Conservation (phyloP, 2,888 invertebrate genomes). For the Ectobius pallidus region DNA sequence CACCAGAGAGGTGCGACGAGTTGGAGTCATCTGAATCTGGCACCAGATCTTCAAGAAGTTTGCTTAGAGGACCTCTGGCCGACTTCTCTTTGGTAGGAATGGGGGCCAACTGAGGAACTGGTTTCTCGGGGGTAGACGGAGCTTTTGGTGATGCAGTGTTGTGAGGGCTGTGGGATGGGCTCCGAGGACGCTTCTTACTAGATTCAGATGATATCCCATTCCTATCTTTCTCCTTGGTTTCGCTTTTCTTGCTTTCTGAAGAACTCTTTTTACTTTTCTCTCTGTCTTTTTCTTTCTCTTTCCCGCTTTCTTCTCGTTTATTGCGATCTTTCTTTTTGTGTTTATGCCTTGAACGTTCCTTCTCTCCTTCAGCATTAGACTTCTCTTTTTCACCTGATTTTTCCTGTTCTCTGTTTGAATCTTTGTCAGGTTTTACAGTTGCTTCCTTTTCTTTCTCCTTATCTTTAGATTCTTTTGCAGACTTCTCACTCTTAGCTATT, state of each 20-base stretch:
- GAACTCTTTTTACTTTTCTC: conserved; percentile 40
- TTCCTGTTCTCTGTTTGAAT: conserved; percentile 59
- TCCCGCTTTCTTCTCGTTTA: conserved; percentile 50
- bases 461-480: conserved; percentile 55
- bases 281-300: conserved; percentile 53
- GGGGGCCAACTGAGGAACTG: conserved; percentile 23
- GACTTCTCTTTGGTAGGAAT: conserved; percentile 39
- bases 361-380: conserved; percentile 45
- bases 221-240: conserved; percentile 41
- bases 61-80: conserved; percentile 41
- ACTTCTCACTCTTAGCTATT: conserved; percentile 49
- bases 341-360: conserved; percentile 51
- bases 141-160: conserved; percentile 21
- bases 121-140: conserved; percentile 27
- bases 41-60: conserved; percentile 42
- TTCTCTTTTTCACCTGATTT: conserved; percentile 56
- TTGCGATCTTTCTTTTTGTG: conserved; percentile 51
- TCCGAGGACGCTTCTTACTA: conserved; percentile 16
- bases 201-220: conserved; percentile 40
- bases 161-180: conserved; percentile 28
- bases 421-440: conserved; percentile 56
- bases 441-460: conserved; percentile 53
- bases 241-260: conserved; percentile 41
- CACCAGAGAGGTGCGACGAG: conserved; percentile 41
- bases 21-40: conserved; percentile 40